Evolutionary conservation across 2,113 vertebrate genomes (phyloP).

Genomic region (Antechinus stuartii): DNA sequence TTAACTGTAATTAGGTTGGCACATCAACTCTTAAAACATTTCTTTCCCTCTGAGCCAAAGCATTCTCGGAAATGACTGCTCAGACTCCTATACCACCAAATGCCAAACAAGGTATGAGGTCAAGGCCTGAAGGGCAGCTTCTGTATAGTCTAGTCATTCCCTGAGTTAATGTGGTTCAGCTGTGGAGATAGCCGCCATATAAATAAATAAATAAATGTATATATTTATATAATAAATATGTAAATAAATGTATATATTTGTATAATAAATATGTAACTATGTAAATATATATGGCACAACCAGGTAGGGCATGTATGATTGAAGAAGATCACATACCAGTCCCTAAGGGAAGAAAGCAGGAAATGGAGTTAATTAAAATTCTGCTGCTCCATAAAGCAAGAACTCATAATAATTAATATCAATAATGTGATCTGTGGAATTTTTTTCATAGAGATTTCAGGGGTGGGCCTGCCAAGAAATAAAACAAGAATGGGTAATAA

Average conservation of each 20-base stretch:
- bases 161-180: background rate
- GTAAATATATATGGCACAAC: background rate
- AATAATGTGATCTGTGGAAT: slow-evolving; percentile 12
- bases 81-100: slow-evolving; percentile 44
- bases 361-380: slow-evolving; percentile 57
- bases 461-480: background rate
- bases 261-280: too few relatives aligned
- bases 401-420: slow-evolving; percentile 25
- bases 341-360: slow-evolving; percentile 46
- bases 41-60: slow-evolving; percentile 29
- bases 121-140: slow-evolving; percentile 25
- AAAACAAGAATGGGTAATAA: background rate
- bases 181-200: background rate
- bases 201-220: too few relatives aligned
- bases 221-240: too few relatives aligned
- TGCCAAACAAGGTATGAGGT: slow-evolving; percentile 36
- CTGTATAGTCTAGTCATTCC: background rate
- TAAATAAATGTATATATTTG: too few relatives aligned
- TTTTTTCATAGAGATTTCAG: slow-evolving; percentile 4
- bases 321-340: slow-evolving; percentile 3
- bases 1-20: slow-evolving; percentile 56
- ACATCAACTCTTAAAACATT: slow-evolving; percentile 37
- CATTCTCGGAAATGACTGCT: slow-evolving; percentile 65
- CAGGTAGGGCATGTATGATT: background rate
- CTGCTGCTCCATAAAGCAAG: slow-evolving; percentile 20